Conservation (phyloP, 1,140 invertebrate species). For the Diabrotica virgifera region DNA sequence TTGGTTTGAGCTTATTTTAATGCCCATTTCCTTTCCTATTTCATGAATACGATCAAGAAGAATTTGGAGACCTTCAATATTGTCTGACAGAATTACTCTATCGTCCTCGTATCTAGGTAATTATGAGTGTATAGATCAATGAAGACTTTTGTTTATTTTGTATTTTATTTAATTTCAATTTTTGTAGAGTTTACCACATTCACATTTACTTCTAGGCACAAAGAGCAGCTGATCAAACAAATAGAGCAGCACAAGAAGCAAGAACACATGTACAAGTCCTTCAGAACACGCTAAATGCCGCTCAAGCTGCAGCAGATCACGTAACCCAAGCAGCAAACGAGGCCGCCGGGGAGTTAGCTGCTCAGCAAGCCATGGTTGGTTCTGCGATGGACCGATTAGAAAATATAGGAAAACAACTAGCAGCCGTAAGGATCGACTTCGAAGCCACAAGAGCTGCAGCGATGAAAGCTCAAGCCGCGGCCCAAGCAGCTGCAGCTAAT, state of each 20-base stretch:
- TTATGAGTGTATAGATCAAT: too few species aligned
- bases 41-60: too few species aligned
- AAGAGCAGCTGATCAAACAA: constrained; percentile 60
- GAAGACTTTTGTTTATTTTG: too few species aligned
- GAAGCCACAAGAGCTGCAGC: constrained; percentile 63
- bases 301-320: constrained; percentile 64
- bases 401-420: constrained; percentile 60
- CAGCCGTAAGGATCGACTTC: constrained; percentile 63
- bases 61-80: too few species aligned
- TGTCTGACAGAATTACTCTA: too few species aligned
- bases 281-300: constrained; percentile 62
- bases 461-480: constrained; percentile 57
- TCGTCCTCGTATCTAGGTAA: too few species aligned
- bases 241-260: constrained; percentile 63
- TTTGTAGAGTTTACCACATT: too few species aligned
- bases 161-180: too few species aligned
- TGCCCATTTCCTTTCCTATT: too few species aligned
- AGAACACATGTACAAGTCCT: constrained; percentile 59
- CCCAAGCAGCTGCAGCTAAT: constrained; percentile 54
- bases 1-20: too few species aligned
- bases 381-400: constrained; percentile 60
- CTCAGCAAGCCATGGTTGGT: constrained; percentile 69
- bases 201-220: constrained; percentile 52
- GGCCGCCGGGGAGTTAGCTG: constrained; percentile 64
- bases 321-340: constrained; percentile 63